Base-by-base conservation (phyloP, 2,797 vertebrate species). In the Hemibagrus guttatus region DNA sequence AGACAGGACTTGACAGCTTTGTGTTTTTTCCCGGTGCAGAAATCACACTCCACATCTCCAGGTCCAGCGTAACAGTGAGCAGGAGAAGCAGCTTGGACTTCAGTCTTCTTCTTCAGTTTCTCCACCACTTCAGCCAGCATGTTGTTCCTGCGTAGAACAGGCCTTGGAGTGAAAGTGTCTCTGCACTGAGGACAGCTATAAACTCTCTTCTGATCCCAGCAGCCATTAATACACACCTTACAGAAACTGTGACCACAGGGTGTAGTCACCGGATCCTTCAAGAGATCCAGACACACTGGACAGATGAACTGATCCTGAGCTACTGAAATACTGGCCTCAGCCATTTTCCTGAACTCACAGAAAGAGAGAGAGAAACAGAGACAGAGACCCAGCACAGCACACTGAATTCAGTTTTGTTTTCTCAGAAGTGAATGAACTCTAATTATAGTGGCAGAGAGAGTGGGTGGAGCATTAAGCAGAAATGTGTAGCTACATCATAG, bases 1-100 rank as follows among this genome's bases (percentile, higher is more conserved):
- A 66, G 63, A 66, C 63, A 66, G n/a, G 63, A 66, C 63, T 28
- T 66, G 63, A 66, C n/a, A 13, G 63, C 63, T 66, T 66, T 66
- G 28, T 2, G 13, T 66, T 31, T 31, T 66, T 3, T 31, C 63
- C n/a, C n/a, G 2, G 2, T 49, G 46, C 46, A 49, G 46, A 49
- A 23, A 59, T 59, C 58, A 59, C 58, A 59, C 58, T 64, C 61
- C 61, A 64, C 61, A 28, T 64, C 61, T 64, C n/a, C 61, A n/a
- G 61, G n/a, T 64, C 23, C 61, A 5, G 61, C 3, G 26, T 64
- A 64, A n/a, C 23, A 64, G 11, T 64, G 11, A 64, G 11, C 61
- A n/a, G 23, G 61, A 64, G 61, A 64, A 64, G 26, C 61, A 64
- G 61, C 11, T n/a, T 49, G 46, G 46, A 49, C 46, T 49, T 49